Evolutionary conservation across 1,140 invertebrate species (phyloP).

Genomic region (Aradophagus sp.): DNA sequence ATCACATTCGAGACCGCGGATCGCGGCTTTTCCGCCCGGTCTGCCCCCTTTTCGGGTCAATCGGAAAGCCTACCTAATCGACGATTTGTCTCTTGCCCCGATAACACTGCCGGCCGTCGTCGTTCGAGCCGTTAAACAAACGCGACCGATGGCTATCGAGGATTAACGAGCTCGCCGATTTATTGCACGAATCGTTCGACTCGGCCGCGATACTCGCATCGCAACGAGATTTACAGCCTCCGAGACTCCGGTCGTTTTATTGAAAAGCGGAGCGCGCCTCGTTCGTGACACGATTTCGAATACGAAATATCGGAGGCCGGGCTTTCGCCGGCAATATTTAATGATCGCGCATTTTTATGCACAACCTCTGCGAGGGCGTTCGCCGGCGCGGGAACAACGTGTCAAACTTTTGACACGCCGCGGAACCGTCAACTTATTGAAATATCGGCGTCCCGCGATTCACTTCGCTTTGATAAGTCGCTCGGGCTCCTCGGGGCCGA

Average conservation of each 20-base stretch:
- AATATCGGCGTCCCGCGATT: too few species aligned
- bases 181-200: constrained; percentile 43
- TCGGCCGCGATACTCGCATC: constrained; percentile 27
- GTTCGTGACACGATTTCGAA: constrained; percentile 26
- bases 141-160: constrained; percentile 44
- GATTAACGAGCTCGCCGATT: constrained; percentile 54
- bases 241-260: constrained; percentile 25
- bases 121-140: constrained; percentile 48
- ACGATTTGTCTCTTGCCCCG: constrained; percentile 42
- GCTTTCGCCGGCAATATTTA: constrained; percentile 4
- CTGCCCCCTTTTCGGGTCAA: too few species aligned
- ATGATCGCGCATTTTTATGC: constrained; percentile 2
- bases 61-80: too few species aligned
- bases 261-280: constrained; percentile 15
- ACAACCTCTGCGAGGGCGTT: too few species aligned
- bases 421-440: too few species aligned
- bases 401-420: too few species aligned
- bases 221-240: constrained; percentile 37
- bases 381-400: too few species aligned
- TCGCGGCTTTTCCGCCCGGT: constrained; percentile 47
- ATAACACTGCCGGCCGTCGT: constrained; percentile 27
- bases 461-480: too few species aligned
- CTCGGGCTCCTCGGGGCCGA: too few species aligned
- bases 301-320: constrained; percentile 1
- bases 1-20: too few species aligned